Percentiles rank a stretch among this genome's conserved stretches.
Evolutionary conservation across 2,888 invertebrate species (phyloP).

Genomic region (Coenonympha arcania): DNA sequence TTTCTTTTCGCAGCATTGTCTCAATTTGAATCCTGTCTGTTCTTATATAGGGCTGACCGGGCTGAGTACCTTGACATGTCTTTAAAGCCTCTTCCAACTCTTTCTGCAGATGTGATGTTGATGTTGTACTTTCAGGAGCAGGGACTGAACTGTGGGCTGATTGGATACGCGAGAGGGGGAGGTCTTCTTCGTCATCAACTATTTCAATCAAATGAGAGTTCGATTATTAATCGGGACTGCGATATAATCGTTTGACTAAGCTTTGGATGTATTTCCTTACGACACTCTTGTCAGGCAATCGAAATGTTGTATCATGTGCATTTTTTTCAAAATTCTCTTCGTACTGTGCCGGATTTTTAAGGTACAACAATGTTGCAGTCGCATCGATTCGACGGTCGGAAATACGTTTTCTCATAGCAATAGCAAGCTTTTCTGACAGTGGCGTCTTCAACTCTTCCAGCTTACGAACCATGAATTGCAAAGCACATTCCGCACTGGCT

Average conservation of each 20-base stretch:
- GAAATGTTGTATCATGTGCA: neutral
- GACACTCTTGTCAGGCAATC: neutral
- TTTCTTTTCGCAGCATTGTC: no score
- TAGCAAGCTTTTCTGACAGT: neutral
- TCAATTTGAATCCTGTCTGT: neutral
- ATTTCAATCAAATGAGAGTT: neutral
- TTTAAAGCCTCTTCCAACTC: neutral
- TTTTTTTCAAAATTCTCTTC: neutral
- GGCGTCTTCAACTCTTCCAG: neutral
- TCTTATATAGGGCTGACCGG: neutral
- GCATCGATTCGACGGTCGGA: neutral
- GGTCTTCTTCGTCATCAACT: neutral
- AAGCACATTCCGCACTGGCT: neutral
- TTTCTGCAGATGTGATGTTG: no score
- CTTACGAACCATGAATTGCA: neutral
- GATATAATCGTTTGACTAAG: neutral
- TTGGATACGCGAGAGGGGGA: neutral
- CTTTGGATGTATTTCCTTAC: neutral
- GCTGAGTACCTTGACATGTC: neutral
- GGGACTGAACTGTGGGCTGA: neutral
- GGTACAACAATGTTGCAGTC: neutral
- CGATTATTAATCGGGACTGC: no score
- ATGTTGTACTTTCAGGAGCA: neutral
- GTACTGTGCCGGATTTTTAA: neutral
- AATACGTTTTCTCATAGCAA: neutral